Conservation (phyloP, 2,113 vertebrate genomes). For the Daboia siamensis region DNA sequence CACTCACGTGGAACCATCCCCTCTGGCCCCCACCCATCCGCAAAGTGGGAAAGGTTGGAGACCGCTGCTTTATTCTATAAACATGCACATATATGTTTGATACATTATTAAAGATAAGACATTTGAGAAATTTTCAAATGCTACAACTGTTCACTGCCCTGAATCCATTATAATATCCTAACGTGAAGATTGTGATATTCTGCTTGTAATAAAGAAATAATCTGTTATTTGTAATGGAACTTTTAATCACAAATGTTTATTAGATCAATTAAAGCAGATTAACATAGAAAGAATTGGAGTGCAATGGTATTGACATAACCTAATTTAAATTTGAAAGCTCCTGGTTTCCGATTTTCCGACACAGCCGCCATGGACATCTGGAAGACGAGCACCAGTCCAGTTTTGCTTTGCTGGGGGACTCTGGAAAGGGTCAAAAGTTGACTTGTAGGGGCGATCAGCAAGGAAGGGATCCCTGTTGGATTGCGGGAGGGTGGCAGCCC, state of each 20-base stretch:
- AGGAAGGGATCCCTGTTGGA: too few species aligned
- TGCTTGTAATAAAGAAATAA: not conserved
- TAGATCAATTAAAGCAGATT: not conserved
- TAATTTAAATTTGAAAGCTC: not conserved
- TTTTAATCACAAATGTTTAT: not conserved
- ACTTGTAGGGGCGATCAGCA: too few species aligned
- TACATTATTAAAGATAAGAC: not conserved
- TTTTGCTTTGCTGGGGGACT: too few species aligned
- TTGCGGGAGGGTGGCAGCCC: too few species aligned
- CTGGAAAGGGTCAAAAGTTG: too few species aligned
- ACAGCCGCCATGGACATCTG: too few species aligned
- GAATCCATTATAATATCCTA: not conserved
- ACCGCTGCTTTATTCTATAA: not conserved
- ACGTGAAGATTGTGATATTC: not conserved
- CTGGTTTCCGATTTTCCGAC: too few species aligned
- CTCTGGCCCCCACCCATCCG: too few species aligned
- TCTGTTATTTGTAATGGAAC: not conserved
- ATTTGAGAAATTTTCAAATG: not conserved
- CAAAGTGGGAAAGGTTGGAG: too few species aligned
- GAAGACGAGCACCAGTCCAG: too few species aligned
- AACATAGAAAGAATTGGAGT: not conserved
- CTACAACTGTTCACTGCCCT: not conserved
- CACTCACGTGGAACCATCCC: too few species aligned
- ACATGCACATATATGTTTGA: not conserved
- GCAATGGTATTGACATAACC: not conserved